Evolutionary conservation across 2,888 invertebrate genomes (phyloP).

Genomic region (Esperia sulphurella): DNA sequence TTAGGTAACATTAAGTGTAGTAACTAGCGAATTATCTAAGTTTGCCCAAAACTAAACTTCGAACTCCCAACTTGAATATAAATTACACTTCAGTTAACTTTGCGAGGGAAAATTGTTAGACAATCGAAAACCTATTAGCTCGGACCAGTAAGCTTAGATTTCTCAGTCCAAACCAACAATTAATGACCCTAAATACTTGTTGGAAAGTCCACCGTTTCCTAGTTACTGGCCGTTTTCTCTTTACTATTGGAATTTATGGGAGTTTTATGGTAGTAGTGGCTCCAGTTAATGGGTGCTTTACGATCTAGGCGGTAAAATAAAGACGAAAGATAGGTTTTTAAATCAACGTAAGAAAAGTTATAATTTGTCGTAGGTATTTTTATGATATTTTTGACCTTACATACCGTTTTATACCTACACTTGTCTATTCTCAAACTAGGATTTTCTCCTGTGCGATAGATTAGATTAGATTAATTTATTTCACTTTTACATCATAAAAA

Average conservation of each 20-base stretch:
- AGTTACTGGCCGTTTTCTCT: constrained; percentile 7
- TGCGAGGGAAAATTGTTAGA: background rate
- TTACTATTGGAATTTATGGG: constrained; percentile 20
- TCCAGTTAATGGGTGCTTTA: constrained; percentile 23
- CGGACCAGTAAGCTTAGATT: background rate
- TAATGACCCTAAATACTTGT: background rate
- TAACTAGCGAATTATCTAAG: background rate
- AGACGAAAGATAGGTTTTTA: background rate
- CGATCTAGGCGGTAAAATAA: constrained; percentile 3
- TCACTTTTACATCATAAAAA: no score
- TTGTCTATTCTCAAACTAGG: no score
- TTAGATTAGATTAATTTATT: no score
- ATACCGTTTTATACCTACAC: no score
- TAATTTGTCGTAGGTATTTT: no score
- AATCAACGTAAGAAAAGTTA: no score
- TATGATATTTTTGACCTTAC: no score
- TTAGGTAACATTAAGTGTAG: no score
- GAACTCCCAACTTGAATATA: background rate
- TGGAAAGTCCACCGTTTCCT: background rate
- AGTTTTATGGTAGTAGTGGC: constrained; percentile 15
- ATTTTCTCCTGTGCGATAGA: no score
- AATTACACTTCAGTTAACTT: background rate
- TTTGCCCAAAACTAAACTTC: background rate
- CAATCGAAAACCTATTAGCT: background rate
- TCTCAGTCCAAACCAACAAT: background rate